Conservation (phyloP, 2,113 vertebrate species). For the Gnathonemus longibarbis region DNA sequence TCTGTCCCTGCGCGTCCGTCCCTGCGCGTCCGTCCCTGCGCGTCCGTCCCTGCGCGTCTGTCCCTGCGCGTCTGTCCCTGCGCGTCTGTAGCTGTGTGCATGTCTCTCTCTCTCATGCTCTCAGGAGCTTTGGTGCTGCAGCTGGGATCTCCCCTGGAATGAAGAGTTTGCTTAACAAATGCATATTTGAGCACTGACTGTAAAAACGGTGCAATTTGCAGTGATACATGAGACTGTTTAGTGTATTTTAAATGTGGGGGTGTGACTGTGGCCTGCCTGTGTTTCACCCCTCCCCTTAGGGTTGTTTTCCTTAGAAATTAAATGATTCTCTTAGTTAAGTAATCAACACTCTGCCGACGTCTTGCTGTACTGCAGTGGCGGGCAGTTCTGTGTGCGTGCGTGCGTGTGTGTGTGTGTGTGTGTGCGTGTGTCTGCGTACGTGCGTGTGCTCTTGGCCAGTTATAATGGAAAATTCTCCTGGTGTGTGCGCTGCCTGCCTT, state of each 20-base stretch:
- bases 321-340: not conserved
- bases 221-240: not conserved
- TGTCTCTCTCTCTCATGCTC: not conserved
- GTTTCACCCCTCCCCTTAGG: not conserved
- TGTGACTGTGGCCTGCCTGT: not conserved
- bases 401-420: not conserved
- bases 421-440: conserved; percentile 15
- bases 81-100: not conserved
- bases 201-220: not conserved
- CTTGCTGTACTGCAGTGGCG: not conserved
- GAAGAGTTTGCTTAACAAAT: not conserved
- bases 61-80: not conserved
- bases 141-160: not conserved
- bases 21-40: not conserved
- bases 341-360: not conserved
- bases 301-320: not conserved
- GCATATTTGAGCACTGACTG: not conserved
- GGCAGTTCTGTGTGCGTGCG: not conserved
- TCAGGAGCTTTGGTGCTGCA: not conserved
- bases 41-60: not conserved
- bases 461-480: conserved; percentile 67
- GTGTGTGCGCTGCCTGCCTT: conserved; percentile 55
- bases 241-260: not conserved
- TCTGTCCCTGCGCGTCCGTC: not conserved
- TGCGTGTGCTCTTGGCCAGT: conserved; percentile 26